Evolutionary conservation across 2,113 vertebrate genomes (phyloP).

Genomic region (Odontesthes bonariensis): DNA sequence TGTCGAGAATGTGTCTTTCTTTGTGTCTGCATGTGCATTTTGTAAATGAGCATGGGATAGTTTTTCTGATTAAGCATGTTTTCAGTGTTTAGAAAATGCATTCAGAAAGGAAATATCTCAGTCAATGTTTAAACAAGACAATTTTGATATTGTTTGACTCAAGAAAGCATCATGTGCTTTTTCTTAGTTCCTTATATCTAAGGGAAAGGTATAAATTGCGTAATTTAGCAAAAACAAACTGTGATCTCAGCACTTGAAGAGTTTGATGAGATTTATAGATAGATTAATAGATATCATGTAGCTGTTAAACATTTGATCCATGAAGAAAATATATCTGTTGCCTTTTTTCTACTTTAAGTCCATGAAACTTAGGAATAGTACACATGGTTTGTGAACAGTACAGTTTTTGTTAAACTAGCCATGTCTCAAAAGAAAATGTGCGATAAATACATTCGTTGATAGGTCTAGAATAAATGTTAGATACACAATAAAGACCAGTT

Average conservation of each 20-base stretch:
- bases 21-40: slow-evolving; percentile 5
- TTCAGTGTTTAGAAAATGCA: background rate
- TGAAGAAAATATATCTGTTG: background rate
- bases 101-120: background rate
- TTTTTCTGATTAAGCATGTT: background rate
- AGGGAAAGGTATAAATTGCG: background rate
- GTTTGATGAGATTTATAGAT: background rate
- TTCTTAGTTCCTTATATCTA: background rate
- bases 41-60: slow-evolving; percentile 1
- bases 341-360: no score
- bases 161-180: background rate
- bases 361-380: background rate
- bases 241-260: background rate
- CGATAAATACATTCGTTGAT: no score
- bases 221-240: background rate
- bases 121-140: background rate
- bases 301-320: slow-evolving; percentile 24
- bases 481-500: no score
- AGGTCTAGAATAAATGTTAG: no score
- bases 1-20: slow-evolving; percentile 17
- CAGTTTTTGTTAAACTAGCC: no score
- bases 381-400: background rate
- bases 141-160: background rate
- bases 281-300: slow-evolving; percentile 6
- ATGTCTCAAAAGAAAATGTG: no score